Evolutionary conservation across 2,797 vertebrate genomes (phyloP).

Genomic region (Momotus momota): DNA sequence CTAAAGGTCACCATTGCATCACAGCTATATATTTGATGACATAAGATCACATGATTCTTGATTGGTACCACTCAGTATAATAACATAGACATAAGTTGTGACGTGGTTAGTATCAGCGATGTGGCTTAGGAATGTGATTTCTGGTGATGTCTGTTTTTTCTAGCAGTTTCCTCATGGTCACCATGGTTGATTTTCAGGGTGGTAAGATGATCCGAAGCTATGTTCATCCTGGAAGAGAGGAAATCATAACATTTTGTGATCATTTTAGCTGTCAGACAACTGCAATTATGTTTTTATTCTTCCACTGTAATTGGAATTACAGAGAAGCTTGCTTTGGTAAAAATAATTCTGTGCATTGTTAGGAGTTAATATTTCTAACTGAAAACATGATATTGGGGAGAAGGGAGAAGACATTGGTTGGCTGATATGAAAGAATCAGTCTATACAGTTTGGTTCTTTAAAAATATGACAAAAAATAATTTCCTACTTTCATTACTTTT

Average conservation of each 20-base stretch:
- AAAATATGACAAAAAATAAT: not conserved
- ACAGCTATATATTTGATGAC: not conserved
- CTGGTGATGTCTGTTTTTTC: not conserved
- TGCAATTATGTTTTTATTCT: not conserved
- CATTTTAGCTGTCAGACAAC: not conserved
- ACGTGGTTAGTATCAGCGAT: not conserved
- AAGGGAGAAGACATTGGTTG: not conserved
- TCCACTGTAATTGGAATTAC: not conserved
- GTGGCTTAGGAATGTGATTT: not conserved
- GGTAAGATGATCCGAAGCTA: not conserved
- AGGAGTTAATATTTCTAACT: not conserved
- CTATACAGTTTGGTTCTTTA: not conserved
- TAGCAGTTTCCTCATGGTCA: fast-evolving
- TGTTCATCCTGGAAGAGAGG: not conserved
- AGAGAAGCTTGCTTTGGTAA: not conserved
- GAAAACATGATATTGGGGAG: not conserved
- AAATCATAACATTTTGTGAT: not conserved
- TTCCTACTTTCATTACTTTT: not conserved
- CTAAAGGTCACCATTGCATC: not conserved
- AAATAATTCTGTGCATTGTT: not conserved
- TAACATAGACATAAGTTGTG: not conserved
- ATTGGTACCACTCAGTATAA: not conserved
- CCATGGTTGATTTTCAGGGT: not conserved
- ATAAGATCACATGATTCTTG: not conserved
- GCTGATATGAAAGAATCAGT: not conserved